Conservation (phyloP, 2,113 vertebrate species). For the Phyllopteryx taeniolatus region DNA sequence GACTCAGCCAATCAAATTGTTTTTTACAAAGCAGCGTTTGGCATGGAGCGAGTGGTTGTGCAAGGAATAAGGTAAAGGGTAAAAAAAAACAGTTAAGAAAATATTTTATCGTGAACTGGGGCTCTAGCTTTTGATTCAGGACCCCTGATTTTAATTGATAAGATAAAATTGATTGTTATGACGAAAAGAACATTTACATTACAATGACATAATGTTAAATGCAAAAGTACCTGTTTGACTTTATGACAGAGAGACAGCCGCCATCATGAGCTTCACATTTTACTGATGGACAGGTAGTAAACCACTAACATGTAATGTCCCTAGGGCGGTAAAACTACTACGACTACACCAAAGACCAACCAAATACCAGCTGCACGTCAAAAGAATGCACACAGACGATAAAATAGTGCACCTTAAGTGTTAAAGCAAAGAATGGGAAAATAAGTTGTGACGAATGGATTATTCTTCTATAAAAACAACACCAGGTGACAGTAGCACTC, state of each 20-base stretch:
- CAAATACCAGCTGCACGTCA: constrained; percentile 24
- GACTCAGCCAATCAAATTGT: no score
- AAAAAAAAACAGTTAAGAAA: no score
- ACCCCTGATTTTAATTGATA: no score
- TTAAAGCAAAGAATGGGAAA: not conserved
- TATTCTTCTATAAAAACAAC: not conserved
- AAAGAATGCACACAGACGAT: constrained; percentile 13
- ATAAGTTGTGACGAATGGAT: not conserved
- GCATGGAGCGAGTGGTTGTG: no score
- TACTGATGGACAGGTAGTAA: not conserved
- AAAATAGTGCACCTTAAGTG: constrained; percentile 12
- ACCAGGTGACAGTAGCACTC: not conserved
- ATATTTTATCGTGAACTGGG: no score
- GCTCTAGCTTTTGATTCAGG: no score
- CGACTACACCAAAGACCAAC: constrained; percentile 13
- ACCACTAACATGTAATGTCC: not conserved
- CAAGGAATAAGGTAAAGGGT: no score
- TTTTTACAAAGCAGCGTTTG: no score
- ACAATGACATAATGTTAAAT: not conserved
- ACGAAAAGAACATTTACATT: no score
- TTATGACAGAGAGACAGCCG: not conserved
- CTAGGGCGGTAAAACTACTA: constrained; percentile 6
- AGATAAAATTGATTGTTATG: no score
- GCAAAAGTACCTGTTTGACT: not conserved
- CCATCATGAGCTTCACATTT: not conserved